Evolutionary conservation across 2,113 vertebrate species (phyloP), one percentile per base, ranked within the genome.

Genomic region (Rhinogobius similis): DNA sequence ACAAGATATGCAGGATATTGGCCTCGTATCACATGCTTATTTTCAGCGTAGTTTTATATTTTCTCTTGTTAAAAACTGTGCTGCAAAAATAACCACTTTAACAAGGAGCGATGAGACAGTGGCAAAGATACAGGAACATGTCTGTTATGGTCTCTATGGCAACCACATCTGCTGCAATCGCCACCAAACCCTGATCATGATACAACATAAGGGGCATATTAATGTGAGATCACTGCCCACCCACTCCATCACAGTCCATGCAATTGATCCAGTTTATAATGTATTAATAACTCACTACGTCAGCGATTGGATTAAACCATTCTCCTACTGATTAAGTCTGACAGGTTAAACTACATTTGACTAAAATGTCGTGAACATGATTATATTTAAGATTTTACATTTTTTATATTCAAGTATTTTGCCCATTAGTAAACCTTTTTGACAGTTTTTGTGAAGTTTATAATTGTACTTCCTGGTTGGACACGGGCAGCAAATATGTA

Each of bases 241-340:
- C 58, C 68, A 76, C 73, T 55, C 53, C 75, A 32, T 36, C 52
- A 39, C 59, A 65, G 65, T 63, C 61, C 62, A 56, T 36, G 67
- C 12, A 56, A 12, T 39, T 61, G 66, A 6, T 78, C 23, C 23
- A 52, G 6, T 53, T 53, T 53, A 13, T 24, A 24, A 10, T 24
- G 21, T 9, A 26, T 24, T 11, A 53, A 53, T 48, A 24, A 53
- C 10, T 5, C 11, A 13, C 0, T 53, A 24, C 18, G 16, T 1
- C 18, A 48, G 20, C 1, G 12, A 43, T 12, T 14, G 14, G 1
- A 1, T 36, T 8, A 29, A 29, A 29, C n/a, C n/a, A n/a, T n/a
- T n/a, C n/a, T n/a, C n/a, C n/a, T n/a, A n/a, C n/a, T n/a, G n/a
- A n/a, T n/a, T n/a, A n/a, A n/a, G n/a, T n/a, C n/a, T n/a, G n/a